Base-by-base conservation (phyloP, 2,888 invertebrate genomes). In the Acronicta aceris region DNA sequence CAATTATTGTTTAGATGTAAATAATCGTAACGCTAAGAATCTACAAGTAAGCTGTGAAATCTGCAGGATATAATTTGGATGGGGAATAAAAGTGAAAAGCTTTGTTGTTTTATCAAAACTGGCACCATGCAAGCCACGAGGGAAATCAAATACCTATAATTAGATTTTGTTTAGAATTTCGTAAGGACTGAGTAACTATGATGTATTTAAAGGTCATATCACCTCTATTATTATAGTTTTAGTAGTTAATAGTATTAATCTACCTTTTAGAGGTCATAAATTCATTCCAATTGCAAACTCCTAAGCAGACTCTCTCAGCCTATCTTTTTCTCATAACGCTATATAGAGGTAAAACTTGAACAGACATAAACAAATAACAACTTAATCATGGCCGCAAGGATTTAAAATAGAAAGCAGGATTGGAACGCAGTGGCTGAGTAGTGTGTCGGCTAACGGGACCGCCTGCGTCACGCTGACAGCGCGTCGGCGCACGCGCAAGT, bases 371-470 rank as follows among this genome's bases (percentile, higher is more conserved):
- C 36, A 61, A 43, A 45, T 30, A 27, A 52, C 50, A 60, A 60
- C 50, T 36, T 75, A 68, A 69, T 58, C 49, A 64, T 79, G 74
- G 77, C 77, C 71, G 77, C 74, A 79, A 82, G 81, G 81, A 84
- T 80, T 81, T 78, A 77, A 78, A 85, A 84, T 85, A 85, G 84
- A 84, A 85, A 85, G 82, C 82, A 83, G 83, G 84, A 84, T 85
- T 76, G 79, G 65, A 75, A 60, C 60, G 73, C 69, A 65, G 70
- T 61, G 63, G 48, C 54, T 65, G 41, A 65, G 73, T 65, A 91
- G 86, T 93, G 85, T 92, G 93, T 89, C 93, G 82, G 71, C 59
- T 93, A 93, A 92, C 93, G 93, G 93, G 82, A 87, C 68, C 36
- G 55, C 15, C 48, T 58, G 76, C 87, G 88, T 83, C 85, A 85